phyloP scores from a whole-genome alignment of 2,888 invertebrate genomes.

The Mechanitis mazaeus region DNA sequence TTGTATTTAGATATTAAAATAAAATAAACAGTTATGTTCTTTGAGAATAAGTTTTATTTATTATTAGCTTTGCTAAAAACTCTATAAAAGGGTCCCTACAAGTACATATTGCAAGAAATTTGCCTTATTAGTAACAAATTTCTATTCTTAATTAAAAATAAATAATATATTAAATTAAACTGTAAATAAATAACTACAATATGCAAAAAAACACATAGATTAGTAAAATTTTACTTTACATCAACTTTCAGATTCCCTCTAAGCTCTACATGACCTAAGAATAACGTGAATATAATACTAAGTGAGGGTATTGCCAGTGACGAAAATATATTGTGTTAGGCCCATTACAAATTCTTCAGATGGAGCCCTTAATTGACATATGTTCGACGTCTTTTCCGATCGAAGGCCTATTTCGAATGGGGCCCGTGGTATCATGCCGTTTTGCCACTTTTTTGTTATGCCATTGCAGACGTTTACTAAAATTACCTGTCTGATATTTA shows the following conservation, averaged over 20 bases:
- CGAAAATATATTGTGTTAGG: no score
- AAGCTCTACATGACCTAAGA: not conserved
- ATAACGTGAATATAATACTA: constrained; percentile 4
- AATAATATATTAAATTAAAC: no score
- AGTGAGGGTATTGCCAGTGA: not conserved
- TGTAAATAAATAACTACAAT: not conserved
- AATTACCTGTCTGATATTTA: not conserved
- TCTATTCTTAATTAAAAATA: not conserved
- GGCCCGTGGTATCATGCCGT: no score
- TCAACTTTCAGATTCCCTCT: not conserved
- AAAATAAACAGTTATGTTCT: constrained; percentile 37
- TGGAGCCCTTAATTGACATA: no score
- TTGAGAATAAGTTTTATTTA: constrained; percentile 3
- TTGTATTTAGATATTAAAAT: constrained; percentile 36
- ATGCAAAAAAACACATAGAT: not conserved
- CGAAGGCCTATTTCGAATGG: no score
- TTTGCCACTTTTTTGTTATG: no score
- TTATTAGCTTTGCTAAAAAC: not conserved
- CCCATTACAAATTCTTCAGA: no score
- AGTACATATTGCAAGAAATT: constrained; percentile 17
- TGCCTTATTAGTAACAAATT: constrained; percentile 5
- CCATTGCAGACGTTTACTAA: not conserved
- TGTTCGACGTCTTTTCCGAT: no score
- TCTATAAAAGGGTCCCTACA: constrained; percentile 33
- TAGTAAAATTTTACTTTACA: not conserved